Percentiles rank a stretch among this genome's conserved stretches.
phyloP scores from a whole-genome alignment of 2,888 invertebrate genomes.

The Diabrotica balteata region DNA sequence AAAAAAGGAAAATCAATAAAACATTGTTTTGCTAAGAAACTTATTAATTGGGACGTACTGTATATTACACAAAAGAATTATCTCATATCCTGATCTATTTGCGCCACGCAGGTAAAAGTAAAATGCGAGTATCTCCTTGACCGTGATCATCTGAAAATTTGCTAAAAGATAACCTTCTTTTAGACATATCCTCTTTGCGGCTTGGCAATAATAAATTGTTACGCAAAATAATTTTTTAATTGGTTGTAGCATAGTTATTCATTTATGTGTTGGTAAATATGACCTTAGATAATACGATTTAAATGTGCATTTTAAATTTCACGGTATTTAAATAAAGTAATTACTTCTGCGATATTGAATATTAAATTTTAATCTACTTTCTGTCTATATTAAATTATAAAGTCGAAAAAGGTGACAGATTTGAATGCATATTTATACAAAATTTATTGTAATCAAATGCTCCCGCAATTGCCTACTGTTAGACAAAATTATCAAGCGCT shows the following conservation, averaged over 20 bases:
- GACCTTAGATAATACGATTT: conserved; percentile 19
- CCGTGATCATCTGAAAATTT: conserved; percentile 1
- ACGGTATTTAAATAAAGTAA: background rate
- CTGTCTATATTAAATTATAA: too few relatives aligned
- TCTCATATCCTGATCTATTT: too few relatives aligned
- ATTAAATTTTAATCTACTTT: too few relatives aligned
- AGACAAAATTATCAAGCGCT: too few relatives aligned
- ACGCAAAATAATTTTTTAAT: conserved; percentile 10
- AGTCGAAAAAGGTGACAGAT: too few relatives aligned
- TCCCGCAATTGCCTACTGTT: too few relatives aligned
- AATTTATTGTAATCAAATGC: too few relatives aligned
- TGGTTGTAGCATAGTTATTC: conserved; percentile 11
- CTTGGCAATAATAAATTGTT: conserved; percentile 5
- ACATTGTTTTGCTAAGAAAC: background rate
- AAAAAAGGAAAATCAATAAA: too few relatives aligned
- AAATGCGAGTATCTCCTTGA: background rate
- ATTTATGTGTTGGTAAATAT: conserved; percentile 20
- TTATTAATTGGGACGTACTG: background rate
- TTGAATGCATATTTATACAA: too few relatives aligned
- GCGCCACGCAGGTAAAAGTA: too few relatives aligned
- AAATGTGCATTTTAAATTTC: conserved; percentile 7
- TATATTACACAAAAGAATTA: background rate
- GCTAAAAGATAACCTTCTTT: background rate
- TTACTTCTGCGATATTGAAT: background rate
- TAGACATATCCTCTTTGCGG: conserved; percentile 5